phyloP scores from a whole-genome alignment of 2,797 vertebrate genomes.

The Muscicapa striata region DNA sequence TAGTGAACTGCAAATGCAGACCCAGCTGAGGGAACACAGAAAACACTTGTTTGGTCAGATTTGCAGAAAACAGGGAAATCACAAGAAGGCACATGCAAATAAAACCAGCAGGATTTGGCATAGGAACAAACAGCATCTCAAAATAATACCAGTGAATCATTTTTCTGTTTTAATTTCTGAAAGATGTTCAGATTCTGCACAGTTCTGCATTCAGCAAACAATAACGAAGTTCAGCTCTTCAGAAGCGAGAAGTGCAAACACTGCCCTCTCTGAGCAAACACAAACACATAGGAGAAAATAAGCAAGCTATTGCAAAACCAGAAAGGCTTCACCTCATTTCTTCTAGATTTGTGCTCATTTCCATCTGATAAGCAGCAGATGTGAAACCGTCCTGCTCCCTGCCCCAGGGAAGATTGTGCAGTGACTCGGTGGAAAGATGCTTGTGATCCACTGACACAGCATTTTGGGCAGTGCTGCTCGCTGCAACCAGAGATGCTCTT shows the following conservation, averaged over 20 bases:
- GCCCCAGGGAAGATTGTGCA: constrained; percentile 59
- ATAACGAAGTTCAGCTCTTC: constrained; percentile 36
- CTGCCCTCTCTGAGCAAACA: constrained; percentile 63
- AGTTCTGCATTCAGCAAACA: constrained; percentile 32
- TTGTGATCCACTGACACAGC: constrained; percentile 16
- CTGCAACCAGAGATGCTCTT: background rate
- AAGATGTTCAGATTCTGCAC: constrained; percentile 27
- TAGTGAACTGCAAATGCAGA: constrained; percentile 12
- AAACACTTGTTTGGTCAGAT: constrained; percentile 51
- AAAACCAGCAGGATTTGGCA: background rate
- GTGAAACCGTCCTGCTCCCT: constrained; percentile 49
- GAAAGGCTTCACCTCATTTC: constrained; percentile 57
- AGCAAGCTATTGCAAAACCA: constrained; percentile 57
- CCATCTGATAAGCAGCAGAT: constrained; percentile 70
- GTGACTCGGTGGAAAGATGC: constrained; percentile 2
- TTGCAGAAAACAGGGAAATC: background rate
- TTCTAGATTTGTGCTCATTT: constrained; percentile 63
- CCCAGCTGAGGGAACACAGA: constrained; percentile 33
- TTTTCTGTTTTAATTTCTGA: background rate
- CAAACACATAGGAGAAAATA: constrained; percentile 31
- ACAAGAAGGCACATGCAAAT: background rate
- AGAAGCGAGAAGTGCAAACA: constrained; percentile 34
- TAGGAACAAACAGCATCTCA: background rate
- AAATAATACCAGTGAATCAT: background rate
- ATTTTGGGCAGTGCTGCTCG: background rate